phyloP scores from a whole-genome alignment of 64 coral and sea anemone genomes.

The Porites lutea region DNA sequence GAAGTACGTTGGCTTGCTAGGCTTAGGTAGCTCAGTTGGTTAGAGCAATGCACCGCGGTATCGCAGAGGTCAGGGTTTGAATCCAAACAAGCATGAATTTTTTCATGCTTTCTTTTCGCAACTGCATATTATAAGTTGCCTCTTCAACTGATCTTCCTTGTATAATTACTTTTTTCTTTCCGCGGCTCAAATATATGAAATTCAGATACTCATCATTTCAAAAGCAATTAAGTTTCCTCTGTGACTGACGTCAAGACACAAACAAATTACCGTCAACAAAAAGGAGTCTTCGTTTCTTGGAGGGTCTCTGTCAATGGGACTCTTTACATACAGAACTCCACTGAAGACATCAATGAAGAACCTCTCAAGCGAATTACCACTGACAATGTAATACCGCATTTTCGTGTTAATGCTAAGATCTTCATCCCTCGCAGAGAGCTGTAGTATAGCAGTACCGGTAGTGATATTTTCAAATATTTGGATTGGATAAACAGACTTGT shows the following conservation, averaged over 20 bases:
- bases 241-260: background rate
- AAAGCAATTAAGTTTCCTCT: no score
- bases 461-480: conserved; percentile 78
- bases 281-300: conserved; percentile 79
- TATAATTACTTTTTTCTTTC: no score
- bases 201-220: no score
- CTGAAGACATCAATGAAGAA: conserved; percentile 91
- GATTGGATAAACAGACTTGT: conserved; percentile 66
- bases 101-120: no score
- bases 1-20: no score
- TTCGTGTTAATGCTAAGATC: conserved; percentile 53
- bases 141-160: no score
- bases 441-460: conserved; percentile 70
- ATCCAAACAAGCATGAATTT: no score
- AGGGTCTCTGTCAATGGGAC: conserved; percentile 82
- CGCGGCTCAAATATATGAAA: no score
- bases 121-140: no score
- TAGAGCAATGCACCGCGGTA: no score
- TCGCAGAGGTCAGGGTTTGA: no score
- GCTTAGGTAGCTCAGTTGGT: no score
- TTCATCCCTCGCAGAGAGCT: conserved; percentile 64
- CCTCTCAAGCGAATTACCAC: conserved; percentile 69
- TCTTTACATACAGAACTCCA: conserved; percentile 75
- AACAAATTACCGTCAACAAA: conserved; percentile 58
- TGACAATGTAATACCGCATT: conserved; percentile 81